Evolutionary conservation across 2,113 vertebrate species (phyloP).

Genomic region (Crotophaga sulcirostris): DNA sequence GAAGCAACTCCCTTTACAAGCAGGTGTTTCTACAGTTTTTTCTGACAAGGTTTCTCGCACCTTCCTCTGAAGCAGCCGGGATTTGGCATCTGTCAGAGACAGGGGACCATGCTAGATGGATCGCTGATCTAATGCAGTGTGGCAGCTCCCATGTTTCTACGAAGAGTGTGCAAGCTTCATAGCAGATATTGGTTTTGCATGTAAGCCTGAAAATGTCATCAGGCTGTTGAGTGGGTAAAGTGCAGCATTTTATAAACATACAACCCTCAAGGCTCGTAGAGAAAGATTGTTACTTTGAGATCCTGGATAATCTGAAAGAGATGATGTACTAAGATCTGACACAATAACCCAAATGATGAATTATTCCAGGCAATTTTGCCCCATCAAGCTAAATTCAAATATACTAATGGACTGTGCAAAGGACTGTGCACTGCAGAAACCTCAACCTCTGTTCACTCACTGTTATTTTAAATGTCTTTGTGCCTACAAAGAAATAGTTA

Average conservation of each 20-base stretch:
- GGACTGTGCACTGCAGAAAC: background rate
- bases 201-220: conserved; percentile 51
- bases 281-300: conserved; percentile 51
- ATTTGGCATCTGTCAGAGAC: conserved; percentile 66
- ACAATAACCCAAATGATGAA: conserved; percentile 66
- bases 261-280: conserved; percentile 35
- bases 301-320: conserved; percentile 49
- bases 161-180: background rate
- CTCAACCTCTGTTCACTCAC: background rate
- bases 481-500: conserved; percentile 32
- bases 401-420: conserved; percentile 48
- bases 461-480: conserved; percentile 37
- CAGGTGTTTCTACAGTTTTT: conserved; percentile 35
- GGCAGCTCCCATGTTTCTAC: conserved; percentile 58
- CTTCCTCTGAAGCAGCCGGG: conserved; percentile 41
- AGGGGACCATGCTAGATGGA: conserved; percentile 36
- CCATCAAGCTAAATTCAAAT: conserved; percentile 57
- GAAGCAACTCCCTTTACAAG: conserved; percentile 3
- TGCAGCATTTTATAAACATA: conserved; percentile 63
- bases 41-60: conserved; percentile 38
- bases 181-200: conserved; percentile 42
- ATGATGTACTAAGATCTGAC: conserved; percentile 60
- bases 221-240: conserved; percentile 60
- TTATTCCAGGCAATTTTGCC: conserved; percentile 65
- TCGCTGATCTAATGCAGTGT: conserved; percentile 61